Conservation (phyloP, 2,888 invertebrate species). For the Torymus tubicola region DNA sequence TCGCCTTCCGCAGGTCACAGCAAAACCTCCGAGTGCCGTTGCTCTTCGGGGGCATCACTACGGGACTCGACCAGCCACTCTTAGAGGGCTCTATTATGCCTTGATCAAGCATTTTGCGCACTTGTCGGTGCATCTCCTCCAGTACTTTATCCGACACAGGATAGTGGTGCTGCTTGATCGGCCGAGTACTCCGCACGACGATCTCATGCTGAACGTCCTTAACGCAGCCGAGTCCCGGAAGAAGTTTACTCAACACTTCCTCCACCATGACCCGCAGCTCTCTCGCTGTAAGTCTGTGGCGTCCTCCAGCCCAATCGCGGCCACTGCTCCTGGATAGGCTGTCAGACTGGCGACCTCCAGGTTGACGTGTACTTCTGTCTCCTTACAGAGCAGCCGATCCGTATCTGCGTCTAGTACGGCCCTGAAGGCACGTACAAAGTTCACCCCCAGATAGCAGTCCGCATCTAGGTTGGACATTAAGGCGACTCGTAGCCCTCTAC, state of each 20-base stretch:
- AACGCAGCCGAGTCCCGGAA: background rate
- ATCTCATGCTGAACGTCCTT: constrained; percentile 10
- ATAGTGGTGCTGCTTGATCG: constrained; percentile 39
- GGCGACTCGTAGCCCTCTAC: background rate
- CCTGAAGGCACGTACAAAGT: background rate
- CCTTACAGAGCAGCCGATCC: background rate
- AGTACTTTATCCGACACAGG: constrained; percentile 4
- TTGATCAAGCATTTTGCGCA: background rate
- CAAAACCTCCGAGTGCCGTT: constrained; percentile 31
- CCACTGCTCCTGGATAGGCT: background rate
- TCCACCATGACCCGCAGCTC: background rate
- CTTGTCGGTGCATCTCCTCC: constrained; percentile 26
- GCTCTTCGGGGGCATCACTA: background rate
- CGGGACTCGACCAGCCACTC: constrained; percentile 30
- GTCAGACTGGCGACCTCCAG: background rate
- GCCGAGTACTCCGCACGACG: constrained; percentile 1
- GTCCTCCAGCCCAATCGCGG: background rate
- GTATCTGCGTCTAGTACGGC: background rate
- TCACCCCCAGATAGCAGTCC: constrained; percentile 1
- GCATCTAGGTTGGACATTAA: constrained; percentile 1
- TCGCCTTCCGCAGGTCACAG: constrained; percentile 42
- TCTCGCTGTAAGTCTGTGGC: background rate
- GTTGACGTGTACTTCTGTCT: background rate
- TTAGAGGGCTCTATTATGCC: constrained; percentile 26
- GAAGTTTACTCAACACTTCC: background rate